Evolutionary conservation across 2,888 invertebrate genomes (phyloP).

Genomic region (Aspidapion aeneum): DNA sequence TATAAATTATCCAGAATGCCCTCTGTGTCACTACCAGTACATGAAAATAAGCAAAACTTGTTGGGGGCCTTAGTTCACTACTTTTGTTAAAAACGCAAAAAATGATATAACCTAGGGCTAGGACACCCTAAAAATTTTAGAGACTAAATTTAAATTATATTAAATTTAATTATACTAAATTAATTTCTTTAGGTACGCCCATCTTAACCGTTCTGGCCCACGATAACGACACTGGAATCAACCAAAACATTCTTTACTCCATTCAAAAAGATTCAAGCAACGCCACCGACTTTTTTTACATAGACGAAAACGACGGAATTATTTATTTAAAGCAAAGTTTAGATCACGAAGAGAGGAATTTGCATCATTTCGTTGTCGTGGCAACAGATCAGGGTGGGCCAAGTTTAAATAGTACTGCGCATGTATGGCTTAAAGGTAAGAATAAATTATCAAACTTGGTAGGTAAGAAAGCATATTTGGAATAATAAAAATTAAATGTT

Average conservation of each 20-base stretch:
- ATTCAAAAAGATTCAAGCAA: conserved; percentile 60
- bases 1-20: too few species aligned
- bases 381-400: conserved; percentile 86
- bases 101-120: too few species aligned
- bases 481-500: too few species aligned
- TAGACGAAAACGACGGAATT: conserved; percentile 72
- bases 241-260: conserved; percentile 53
- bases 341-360: conserved; percentile 72
- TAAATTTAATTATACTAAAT: too few species aligned
- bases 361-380: conserved; percentile 74
- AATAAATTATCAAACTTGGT: too few species aligned
- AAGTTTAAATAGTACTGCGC: conserved; percentile 73
- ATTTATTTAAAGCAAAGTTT: conserved; percentile 74
- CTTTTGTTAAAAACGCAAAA: too few species aligned
- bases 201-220: conserved; percentile 67
- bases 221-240: conserved; percentile 72
- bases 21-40: too few species aligned
- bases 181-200: conserved; percentile 52
- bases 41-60: too few species aligned
- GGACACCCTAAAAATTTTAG: too few species aligned
- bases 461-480: too few species aligned
- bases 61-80: too few species aligned
- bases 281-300: conserved; percentile 67
- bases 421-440: conserved; percentile 75
- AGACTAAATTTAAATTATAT: too few species aligned